A percentile compares a stretch with the other conserved stretches of the same genome.
Conservation (phyloP, 2,888 invertebrate genomes). For the Tetropium fuscum region DNA sequence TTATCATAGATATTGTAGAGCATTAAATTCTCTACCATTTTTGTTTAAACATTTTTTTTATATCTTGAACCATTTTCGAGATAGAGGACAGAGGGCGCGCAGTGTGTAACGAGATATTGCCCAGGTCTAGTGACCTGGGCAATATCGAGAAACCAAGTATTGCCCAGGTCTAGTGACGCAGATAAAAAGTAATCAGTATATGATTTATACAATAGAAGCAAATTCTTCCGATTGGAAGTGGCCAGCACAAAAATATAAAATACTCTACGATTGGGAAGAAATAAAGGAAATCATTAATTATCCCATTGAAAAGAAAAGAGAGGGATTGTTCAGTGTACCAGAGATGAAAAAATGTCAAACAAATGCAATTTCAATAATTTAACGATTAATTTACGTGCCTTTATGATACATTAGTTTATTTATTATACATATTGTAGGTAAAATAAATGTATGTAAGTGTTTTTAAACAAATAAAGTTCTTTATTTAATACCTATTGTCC, state of each 20-base stretch:
- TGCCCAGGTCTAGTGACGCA: background rate
- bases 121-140: too few species aligned
- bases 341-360: background rate
- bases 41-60: too few species aligned
- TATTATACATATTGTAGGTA: background rate
- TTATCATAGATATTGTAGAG: too few species aligned
- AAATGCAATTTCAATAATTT: background rate
- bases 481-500: background rate
- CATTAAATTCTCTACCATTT: too few species aligned
- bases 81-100: too few species aligned
- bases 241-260: background rate
- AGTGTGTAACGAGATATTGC: too few species aligned
- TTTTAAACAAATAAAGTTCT: background rate
- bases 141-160: background rate
- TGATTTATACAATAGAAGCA: background rate
- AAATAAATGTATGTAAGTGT: background rate
- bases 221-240: background rate
- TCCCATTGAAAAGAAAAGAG: background rate
- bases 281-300: background rate
- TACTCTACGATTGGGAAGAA: background rate
- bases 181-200: background rate
- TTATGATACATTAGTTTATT: too few species aligned
- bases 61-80: too few species aligned
- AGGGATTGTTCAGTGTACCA: background rate
- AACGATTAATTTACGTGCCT: background rate